phyloP scores from a whole-genome alignment of 2,113 vertebrate species.

The Amazona guildingii region DNA sequence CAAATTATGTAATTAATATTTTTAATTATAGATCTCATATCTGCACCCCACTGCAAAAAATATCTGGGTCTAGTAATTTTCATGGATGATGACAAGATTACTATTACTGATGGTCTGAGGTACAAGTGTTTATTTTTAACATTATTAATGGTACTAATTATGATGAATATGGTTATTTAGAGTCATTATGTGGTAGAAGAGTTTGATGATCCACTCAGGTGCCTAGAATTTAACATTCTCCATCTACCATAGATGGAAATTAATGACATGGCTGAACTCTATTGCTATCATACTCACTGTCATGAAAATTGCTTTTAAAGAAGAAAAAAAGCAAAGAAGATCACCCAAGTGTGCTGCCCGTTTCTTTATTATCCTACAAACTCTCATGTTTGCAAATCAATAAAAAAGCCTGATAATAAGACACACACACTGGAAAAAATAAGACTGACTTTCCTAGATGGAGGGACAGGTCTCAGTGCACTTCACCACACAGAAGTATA shows the following conservation, averaged over 20 bases:
- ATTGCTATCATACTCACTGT: neutral
- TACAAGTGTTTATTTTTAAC: conserved; percentile 72
- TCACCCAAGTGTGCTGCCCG: neutral
- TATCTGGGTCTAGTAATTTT: conserved; percentile 64
- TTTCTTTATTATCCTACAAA: conserved; percentile 18
- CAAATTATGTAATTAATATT: conserved; percentile 72
- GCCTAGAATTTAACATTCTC: conserved; percentile 62
- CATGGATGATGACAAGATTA: conserved; percentile 69
- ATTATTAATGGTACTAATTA: conserved; percentile 68
- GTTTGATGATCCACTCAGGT: conserved; percentile 62
- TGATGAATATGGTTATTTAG: conserved; percentile 69
- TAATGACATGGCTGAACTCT: conserved; percentile 57
- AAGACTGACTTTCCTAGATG: neutral
- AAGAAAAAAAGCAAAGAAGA: neutral
- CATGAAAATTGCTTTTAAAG: conserved; percentile 53
- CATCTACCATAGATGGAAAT: conserved; percentile 62
- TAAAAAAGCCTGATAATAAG: neutral
- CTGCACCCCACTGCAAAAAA: conserved; percentile 68
- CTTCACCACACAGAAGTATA: neutral
- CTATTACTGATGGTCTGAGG: conserved; percentile 68
- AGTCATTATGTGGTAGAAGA: conserved; percentile 55
- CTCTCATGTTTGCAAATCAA: neutral
- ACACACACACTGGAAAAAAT: neutral
- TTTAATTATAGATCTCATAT: conserved; percentile 76
- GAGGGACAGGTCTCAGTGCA: neutral